These are phyloP conservation scores for Euclidia mi DNA, from an alignment of 2,888 invertebrate genomes.

Conservation along the genomic window DNA sequence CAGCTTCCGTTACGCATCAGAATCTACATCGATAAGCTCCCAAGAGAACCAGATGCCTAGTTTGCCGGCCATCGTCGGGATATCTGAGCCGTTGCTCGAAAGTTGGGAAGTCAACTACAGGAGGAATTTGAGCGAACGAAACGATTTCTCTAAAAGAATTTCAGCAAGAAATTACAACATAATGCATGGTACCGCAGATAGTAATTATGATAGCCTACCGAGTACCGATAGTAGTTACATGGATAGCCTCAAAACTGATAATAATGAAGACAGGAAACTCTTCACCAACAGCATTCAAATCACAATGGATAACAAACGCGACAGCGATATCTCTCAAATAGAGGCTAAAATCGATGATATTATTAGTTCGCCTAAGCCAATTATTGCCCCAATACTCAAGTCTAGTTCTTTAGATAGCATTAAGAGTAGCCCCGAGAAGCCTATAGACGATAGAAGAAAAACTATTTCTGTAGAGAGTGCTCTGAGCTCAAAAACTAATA, in stretches of 20 bases:
- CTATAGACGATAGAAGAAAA: slow-evolving; percentile 83
- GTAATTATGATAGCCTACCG: slow-evolving; percentile 83
- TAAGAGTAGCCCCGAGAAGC: slow-evolving; percentile 88
- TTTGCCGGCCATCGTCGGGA: slow-evolving; percentile 86
- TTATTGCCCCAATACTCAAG: slow-evolving; percentile 86
- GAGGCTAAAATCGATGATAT: slow-evolving; percentile 89
- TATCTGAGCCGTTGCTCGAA: slow-evolving; percentile 86
- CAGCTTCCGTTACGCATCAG: slow-evolving; percentile 92
- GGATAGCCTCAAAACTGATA: slow-evolving; percentile 84
- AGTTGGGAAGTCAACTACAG: slow-evolving; percentile 89
- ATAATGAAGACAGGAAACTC: slow-evolving; percentile 77
- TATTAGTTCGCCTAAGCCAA: slow-evolving; percentile 87
- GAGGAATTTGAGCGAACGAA: slow-evolving; percentile 80
- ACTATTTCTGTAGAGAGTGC: slow-evolving; percentile 87
- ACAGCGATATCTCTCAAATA: slow-evolving; percentile 88
- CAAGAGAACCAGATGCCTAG: slow-evolving; percentile 88
- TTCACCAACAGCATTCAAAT: slow-evolving; percentile 84
- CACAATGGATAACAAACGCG: slow-evolving; percentile 80
- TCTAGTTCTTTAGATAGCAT: slow-evolving; percentile 90
- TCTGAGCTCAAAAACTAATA: slow-evolving; percentile 68
- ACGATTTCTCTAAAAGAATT: slow-evolving; percentile 79
- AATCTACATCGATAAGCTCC: slow-evolving; percentile 83
- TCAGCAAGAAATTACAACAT: slow-evolving; percentile 83
- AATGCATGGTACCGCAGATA: slow-evolving; percentile 73
- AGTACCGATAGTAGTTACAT: slow-evolving; percentile 87